A percentile compares a stretch with the other conserved stretches of the same genome.
Evolutionary conservation across 2,888 invertebrate species (phyloP).

Genomic region (Drosophila cognata): DNA sequence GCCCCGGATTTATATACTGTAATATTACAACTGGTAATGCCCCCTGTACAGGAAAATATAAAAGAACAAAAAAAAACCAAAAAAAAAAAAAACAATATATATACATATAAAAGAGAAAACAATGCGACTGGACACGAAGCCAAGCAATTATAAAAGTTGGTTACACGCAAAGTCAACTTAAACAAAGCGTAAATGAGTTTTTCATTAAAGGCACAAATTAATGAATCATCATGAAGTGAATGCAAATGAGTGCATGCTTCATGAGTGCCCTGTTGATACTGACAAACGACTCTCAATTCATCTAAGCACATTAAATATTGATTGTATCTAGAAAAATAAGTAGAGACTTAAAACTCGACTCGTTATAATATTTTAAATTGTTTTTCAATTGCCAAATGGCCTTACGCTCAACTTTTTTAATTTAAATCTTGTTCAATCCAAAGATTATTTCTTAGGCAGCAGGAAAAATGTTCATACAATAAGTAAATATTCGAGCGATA

Average conservation of each 20-base stretch:
- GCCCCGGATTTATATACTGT: conserved; percentile 58
- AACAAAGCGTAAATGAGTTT: conserved; percentile 47
- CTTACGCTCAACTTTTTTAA: neutral
- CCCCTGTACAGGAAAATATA: conserved; percentile 27
- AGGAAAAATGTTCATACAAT: neutral
- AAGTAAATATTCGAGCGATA: neutral
- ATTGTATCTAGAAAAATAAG: conserved; percentile 32
- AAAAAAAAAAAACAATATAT: neutral
- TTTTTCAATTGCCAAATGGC: neutral
- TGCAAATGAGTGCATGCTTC: conserved; percentile 56
- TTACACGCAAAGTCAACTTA: conserved; percentile 67
- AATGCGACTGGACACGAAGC: conserved; percentile 67
- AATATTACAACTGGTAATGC: conserved; percentile 15
- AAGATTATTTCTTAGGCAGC: neutral
- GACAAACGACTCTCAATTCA: conserved; percentile 28
- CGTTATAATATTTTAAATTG: neutral
- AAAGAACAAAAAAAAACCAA: conserved; percentile 2
- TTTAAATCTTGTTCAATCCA: neutral
- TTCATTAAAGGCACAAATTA: conserved; percentile 48
- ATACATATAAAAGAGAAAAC: conserved; percentile 8
- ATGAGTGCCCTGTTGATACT: conserved; percentile 28
- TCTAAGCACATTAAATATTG: conserved; percentile 49
- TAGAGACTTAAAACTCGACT: neutral
- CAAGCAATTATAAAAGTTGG: conserved; percentile 70
- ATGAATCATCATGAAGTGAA: conserved; percentile 48